A percentile compares a stretch with the other conserved stretches of the same genome.
These are phyloP conservation scores for Drosophila erecta DNA, from an alignment of 1,140 invertebrate genomes.

Conservation along the genomic window DNA sequence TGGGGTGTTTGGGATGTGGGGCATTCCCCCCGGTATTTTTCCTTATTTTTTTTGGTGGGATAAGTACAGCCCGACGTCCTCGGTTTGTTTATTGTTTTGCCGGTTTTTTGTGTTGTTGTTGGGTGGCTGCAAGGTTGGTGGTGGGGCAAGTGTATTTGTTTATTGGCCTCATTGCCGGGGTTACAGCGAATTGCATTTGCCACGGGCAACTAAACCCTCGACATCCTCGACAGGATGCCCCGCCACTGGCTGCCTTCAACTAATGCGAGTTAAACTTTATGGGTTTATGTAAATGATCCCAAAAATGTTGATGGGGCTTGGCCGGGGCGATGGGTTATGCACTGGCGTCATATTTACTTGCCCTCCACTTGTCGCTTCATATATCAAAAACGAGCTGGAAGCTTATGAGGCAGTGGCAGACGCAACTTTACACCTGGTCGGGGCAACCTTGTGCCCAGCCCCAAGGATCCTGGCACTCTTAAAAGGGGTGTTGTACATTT, in stretches of 20 bases:
- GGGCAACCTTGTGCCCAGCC: not conserved
- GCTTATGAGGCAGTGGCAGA: constrained; percentile 31
- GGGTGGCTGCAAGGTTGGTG: not conserved
- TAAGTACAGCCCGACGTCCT: constrained; percentile 10
- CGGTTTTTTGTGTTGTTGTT: constrained; percentile 36
- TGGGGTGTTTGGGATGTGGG: constrained; percentile 40
- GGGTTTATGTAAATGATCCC: constrained; percentile 74
- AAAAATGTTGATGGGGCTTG: constrained; percentile 34
- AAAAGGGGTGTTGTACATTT: not conserved
- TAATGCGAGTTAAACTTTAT: constrained; percentile 79
- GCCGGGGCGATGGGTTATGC: constrained; percentile 17
- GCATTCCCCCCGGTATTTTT: constrained; percentile 23
- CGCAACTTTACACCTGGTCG: constrained; percentile 8
- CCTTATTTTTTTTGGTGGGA: constrained; percentile 4
- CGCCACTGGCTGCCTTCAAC: constrained; percentile 60
- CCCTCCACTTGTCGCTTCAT: constrained; percentile 58
- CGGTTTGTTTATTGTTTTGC: constrained; percentile 45
- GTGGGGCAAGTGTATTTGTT: constrained; percentile 68
- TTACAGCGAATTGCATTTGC: constrained; percentile 74
- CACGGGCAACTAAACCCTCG: constrained; percentile 70
- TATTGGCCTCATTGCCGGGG: constrained; percentile 76
- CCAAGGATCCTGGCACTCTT: not conserved
- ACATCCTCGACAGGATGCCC: constrained; percentile 23
- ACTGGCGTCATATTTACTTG: constrained; percentile 50
- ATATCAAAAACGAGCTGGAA: constrained; percentile 53